Evolutionary conservation across 2,113 vertebrate species (phyloP), one percentile per base, ranked within the genome.

Genomic region (Laterallus jamaicensis): DNA sequence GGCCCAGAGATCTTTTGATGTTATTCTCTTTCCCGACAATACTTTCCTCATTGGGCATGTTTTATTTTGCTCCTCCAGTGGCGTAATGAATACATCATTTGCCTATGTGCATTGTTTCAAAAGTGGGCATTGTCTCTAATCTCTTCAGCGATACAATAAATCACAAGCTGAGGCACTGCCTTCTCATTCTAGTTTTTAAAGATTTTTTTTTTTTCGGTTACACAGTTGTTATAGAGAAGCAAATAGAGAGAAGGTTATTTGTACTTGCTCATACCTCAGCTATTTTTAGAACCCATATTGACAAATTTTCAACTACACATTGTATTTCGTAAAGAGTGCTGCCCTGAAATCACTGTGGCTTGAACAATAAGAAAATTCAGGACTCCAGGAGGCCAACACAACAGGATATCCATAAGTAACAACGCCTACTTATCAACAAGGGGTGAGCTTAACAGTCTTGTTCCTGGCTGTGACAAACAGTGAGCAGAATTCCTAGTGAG

Each of bases 351-450:
- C 97, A 66, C 96, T 96, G 70, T 96, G 92, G 83, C 96, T 97
- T 88, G 97, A 98, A 98, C 97, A 98, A 98, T 97, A 88, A 95
- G 97, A 97, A 98, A 98, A 98, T 97, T 96, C 97, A 92, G 96
- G 97, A 93, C 96, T 94, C 90, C 54, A 2, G 95, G 97, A 97
- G 96, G 86, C 78, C n/a, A 93, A 63, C 96, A 64, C 97, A 98
- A 97, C 97, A 97, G 98, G 98, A 97, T 97, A 97, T 96, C 97
- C 97, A 95, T 96, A 95, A 98, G 97, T 90, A 97, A 75, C 97
- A 95, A 96, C 64, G 67, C 97, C 97, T 97, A 91, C 97, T 97
- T 98, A 97, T 97, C 98, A 97, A 92, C 95, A 22, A 96, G 89
- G 87, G 68, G 82, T 77, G 92, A 96, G 89, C 86, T 95, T 97